These are phyloP conservation scores for Drosophila kohkoa DNA, from an alignment of 1,140 invertebrate genomes.

Conservation along the genomic window DNA sequence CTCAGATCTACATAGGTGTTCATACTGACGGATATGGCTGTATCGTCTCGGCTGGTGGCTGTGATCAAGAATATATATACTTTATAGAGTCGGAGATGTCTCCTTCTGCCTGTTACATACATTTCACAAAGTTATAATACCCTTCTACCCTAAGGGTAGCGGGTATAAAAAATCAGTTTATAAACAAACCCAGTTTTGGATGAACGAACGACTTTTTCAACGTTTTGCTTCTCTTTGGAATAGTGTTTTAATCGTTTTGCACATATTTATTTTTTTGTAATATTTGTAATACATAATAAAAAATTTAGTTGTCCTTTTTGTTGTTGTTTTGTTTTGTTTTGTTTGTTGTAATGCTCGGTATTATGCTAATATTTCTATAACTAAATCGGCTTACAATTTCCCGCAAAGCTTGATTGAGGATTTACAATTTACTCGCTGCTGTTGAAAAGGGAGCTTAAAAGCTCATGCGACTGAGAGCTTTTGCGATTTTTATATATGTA, in stretches of 20 bases:
- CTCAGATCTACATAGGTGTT: too few relatives aligned
- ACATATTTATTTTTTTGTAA: slow-evolving; percentile 76
- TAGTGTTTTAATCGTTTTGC: slow-evolving; percentile 56
- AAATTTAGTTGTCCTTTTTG: slow-evolving; percentile 67
- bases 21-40: too few relatives aligned
- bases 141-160: too few relatives aligned
- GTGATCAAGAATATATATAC: too few relatives aligned
- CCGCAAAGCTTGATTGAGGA: slow-evolving; percentile 41
- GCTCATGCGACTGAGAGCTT: slow-evolving; percentile 17
- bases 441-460: slow-evolving; percentile 32
- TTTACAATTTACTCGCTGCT: slow-evolving; percentile 23
- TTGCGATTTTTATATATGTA: slow-evolving; percentile 53
- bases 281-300: slow-evolving; percentile 76
- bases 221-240: slow-evolving; percentile 33
- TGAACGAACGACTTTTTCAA: background rate
- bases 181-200: too few relatives aligned
- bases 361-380: slow-evolving; percentile 64
- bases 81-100: too few relatives aligned
- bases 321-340: slow-evolving; percentile 11
- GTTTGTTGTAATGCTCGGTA: slow-evolving; percentile 20
- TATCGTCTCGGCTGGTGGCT: too few relatives aligned
- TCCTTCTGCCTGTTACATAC: too few relatives aligned
- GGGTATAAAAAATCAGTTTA: too few relatives aligned
- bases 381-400: slow-evolving; percentile 62
- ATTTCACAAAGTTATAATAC: too few relatives aligned